Conservation (phyloP, 2,797 vertebrate genomes). For the Aphelocoma californica region DNA sequence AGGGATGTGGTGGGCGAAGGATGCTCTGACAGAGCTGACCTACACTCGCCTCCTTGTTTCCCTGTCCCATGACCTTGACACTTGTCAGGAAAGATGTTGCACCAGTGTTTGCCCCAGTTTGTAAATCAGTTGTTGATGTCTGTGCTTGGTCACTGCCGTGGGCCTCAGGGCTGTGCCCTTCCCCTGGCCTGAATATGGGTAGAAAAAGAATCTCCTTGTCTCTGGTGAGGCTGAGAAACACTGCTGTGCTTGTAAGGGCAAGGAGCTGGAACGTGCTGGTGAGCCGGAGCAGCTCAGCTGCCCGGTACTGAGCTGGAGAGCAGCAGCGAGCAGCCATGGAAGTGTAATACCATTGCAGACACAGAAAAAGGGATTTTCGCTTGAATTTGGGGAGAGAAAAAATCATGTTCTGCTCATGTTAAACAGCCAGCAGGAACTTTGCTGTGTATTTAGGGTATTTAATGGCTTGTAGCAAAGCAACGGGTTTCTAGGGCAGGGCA, state of each 20-base stretch:
- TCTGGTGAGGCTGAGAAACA: background rate
- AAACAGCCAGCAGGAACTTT: background rate
- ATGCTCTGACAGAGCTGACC: background rate
- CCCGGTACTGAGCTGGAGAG: accelerated
- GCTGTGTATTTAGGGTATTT: background rate
- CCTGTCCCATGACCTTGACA: background rate
- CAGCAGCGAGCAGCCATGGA: accelerated
- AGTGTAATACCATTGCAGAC: accelerated
- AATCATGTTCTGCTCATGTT: accelerated
- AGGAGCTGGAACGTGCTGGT: background rate
- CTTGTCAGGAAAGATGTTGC: background rate
- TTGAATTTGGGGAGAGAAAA: background rate
- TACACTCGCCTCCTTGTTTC: background rate
- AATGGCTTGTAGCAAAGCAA: background rate
- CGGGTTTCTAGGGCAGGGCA: accelerated
- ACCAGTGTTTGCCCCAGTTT: background rate
- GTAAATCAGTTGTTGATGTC: background rate
- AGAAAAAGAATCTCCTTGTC: background rate
- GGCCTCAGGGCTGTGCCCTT: background rate
- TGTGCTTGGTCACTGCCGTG: accelerated
- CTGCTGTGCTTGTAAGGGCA: background rate
- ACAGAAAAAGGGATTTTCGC: background rate
- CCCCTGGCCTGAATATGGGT: background rate
- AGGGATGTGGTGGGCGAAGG: background rate
- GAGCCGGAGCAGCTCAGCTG: background rate